Evolutionary conservation across 1,140 invertebrate species (phyloP), one percentile per base, ranked within the genome.

Genomic region (Octopus sinensis): DNA sequence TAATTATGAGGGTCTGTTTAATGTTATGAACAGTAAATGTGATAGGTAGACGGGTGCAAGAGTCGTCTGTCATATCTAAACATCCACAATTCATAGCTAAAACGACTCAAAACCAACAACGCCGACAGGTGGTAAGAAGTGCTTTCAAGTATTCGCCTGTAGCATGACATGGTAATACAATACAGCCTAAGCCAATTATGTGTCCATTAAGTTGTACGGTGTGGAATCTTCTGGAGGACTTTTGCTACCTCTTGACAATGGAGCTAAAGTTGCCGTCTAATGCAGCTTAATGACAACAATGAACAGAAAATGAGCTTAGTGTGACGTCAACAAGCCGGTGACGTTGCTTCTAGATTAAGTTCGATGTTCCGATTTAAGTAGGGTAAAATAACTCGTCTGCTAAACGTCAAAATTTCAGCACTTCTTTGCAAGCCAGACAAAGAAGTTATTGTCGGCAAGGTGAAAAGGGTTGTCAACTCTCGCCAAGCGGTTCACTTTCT

Each of bases 351-450:
- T 23, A 73, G 68, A 73, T 73, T 73, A 73, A 13, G 68, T 73
- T 73, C 68, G 68, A 73, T 73, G 68, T 73, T 73, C 68, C 30
- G 68, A 73, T 73, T 73, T 73, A 73, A 73, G 68, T 73, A 73
- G 68, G 68, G 17, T 73, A 73, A 73, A 73, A 23, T 73, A 73
- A 73, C 68, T 73, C 68, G 68, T 73, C 56, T 17, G 56, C 56
- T 62, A 12, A 17, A 62, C 56, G 56, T 62, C 56, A 62, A 62
- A 62, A 9, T 62, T 62, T 62, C 56, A 62, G 56, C 56, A 62
- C 17, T 62, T 62, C 9, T 62, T 12, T 17, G 56, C 9, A 12
- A 9, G 56, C 56, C 56, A 62, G 17, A 62, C 56, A 62, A 62
- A 62, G 56, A 62, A 1, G 56, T 62, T 17, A 62, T 62, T 62